Evolutionary conservation across 2,888 invertebrate species (phyloP).

Genomic region (Habroteleia sp.): DNA sequence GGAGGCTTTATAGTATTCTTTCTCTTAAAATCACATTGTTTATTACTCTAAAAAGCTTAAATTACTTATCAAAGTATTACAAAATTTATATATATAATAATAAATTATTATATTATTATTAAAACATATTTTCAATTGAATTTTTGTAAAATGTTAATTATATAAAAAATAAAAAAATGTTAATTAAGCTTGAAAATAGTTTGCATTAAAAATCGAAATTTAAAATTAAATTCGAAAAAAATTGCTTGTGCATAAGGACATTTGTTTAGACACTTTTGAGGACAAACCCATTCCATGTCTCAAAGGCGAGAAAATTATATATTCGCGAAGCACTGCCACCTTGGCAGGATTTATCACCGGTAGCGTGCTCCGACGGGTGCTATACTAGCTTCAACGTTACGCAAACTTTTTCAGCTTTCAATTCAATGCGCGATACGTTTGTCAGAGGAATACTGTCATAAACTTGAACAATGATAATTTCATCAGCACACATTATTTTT

Average conservation of each 20-base stretch:
- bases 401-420: conserved; percentile 59
- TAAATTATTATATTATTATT: too few species aligned
- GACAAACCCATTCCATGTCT: conserved; percentile 59
- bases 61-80: too few species aligned
- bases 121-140: too few species aligned
- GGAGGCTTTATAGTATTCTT: conserved; percentile 7
- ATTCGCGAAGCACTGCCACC: conserved; percentile 52
- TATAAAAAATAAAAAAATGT: too few species aligned
- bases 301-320: conserved; percentile 61
- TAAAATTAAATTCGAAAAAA: conserved; percentile 11
- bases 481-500: conserved; percentile 19
- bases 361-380: conserved; percentile 48
- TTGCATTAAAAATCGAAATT: too few species aligned
- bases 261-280: conserved; percentile 25
- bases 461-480: conserved; percentile 50
- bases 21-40: too few species aligned
- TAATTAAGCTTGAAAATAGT: too few species aligned
- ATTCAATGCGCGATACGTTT: conserved; percentile 49
- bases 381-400: conserved; percentile 54
- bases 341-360: conserved; percentile 60
- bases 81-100: too few species aligned
- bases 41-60: too few species aligned
- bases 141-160: too few species aligned
- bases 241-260: neutral
- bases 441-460: conserved; percentile 50